phyloP scores from a whole-genome alignment of 2,888 invertebrate species.

The Zootermopsis nevadensis region DNA sequence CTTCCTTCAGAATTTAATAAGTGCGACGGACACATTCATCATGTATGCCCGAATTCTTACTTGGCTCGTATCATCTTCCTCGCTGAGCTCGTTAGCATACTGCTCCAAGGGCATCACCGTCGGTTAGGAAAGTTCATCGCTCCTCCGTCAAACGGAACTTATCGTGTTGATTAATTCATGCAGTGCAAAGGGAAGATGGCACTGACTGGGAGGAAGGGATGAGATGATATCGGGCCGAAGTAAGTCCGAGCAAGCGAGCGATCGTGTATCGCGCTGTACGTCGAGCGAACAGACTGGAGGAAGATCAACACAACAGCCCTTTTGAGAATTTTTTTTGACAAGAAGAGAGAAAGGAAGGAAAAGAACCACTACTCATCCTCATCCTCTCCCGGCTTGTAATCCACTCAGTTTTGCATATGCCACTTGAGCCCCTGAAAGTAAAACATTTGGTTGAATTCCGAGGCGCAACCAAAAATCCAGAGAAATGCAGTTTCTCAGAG shows the following conservation, averaged over 20 bases:
- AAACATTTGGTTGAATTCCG: constrained; percentile 54
- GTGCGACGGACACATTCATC: too few relatives aligned
- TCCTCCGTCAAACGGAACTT: constrained; percentile 47
- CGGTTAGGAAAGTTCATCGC: constrained; percentile 55
- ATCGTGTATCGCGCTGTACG: background rate
- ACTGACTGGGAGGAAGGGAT: background rate
- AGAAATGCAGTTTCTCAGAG: too few relatives aligned
- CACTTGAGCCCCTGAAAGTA: constrained; percentile 54
- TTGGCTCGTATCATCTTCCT: too few relatives aligned
- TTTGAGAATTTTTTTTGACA: constrained; percentile 55
- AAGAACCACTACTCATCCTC: constrained; percentile 21
- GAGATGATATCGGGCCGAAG: too few relatives aligned
- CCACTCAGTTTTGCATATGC: constrained; percentile 56
- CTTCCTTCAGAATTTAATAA: too few relatives aligned
- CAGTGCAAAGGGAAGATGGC: constrained; percentile 5
- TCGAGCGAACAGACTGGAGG: background rate
- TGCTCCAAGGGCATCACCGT: constrained; percentile 46
- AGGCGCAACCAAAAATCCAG: too few relatives aligned
- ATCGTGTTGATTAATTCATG: constrained; percentile 54
- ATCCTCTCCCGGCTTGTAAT: constrained; percentile 48
- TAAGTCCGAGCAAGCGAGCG: background rate
- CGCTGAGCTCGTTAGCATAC: background rate
- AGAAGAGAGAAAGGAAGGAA: constrained; percentile 47
- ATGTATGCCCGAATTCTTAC: too few relatives aligned
- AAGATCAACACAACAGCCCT: constrained; percentile 53